These are phyloP conservation scores for Oreamnos americanus DNA, from an alignment of 2,113 vertebrate species.

Conservation along the genomic window DNA sequence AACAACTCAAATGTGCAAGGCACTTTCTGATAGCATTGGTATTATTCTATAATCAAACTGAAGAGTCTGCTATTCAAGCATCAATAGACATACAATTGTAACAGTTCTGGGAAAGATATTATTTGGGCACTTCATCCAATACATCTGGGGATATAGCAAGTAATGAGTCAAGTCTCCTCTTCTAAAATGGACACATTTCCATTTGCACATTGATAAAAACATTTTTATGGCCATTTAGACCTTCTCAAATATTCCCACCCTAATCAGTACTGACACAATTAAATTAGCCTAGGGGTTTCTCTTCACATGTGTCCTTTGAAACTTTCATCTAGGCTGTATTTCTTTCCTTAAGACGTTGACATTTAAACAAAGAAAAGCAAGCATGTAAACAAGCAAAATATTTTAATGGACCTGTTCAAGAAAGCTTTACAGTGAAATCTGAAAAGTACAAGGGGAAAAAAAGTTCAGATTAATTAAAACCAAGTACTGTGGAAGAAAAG, in stretches of 20 bases:
- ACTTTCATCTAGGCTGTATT: not conserved
- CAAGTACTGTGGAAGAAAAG: not conserved
- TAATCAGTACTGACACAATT: not conserved
- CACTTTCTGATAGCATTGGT: not conserved
- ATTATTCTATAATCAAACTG: not conserved
- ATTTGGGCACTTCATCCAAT: not conserved
- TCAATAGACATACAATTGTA: not conserved
- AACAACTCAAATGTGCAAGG: not conserved
- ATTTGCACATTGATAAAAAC: not conserved
- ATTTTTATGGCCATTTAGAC: not conserved
- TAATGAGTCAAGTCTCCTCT: not conserved
- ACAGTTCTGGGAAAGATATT: not conserved
- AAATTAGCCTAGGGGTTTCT: not conserved
- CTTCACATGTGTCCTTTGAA: not conserved
- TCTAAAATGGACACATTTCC: not conserved
- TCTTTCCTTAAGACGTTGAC: not conserved
- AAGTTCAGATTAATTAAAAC: not conserved
- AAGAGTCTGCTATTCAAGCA: not conserved
- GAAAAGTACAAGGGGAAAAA: not conserved
- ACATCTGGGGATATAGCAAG: not conserved
- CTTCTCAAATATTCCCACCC: not conserved
- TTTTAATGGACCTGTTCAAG: not conserved
- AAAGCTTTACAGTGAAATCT: not conserved
- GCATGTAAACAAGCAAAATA: not conserved
- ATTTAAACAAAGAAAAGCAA: constrained; percentile 26